Base-by-base conservation (phyloP, 1,140 invertebrate genomes). In the Goniozus legneri region DNA sequence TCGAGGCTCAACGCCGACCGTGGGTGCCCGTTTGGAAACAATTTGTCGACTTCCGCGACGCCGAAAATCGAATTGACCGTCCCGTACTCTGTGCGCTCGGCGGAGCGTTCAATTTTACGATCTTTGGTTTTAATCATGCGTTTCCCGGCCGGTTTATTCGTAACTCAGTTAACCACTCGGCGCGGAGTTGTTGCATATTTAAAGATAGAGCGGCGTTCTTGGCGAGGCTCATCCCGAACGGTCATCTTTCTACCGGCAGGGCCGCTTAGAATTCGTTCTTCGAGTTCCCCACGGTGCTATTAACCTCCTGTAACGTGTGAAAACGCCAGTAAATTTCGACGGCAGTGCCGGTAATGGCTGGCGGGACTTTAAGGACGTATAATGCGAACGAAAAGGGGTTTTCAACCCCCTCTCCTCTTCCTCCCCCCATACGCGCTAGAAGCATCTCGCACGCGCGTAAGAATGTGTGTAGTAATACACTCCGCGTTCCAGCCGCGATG, bases 391-490 rank as follows among this genome's bases (percentile, higher is more conserved):
- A 27, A 27, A 27, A 49, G 36, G 52, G 24, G 10, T 27, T 49
- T 50, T 49, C 35, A 46, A 51, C 51, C 41, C 45, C 52, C 47
- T 37, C 47, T 52, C 43, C 40, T 36, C 42, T 39, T 40, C 32
- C 19, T 19, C 19, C 36, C 14, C 16, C 24, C 36, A 8, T 22
- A 33, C 7, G 7, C 32, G 32, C 3, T 33, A 33, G 32, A n/a
- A n/a, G 14, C 32, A 14, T 7, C 3, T 33, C 27, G n/a, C 27
- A 21, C 38, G 44, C 37, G 51, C 57, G 54, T 73, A 74, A 73
- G 71, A 74, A 74, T 73, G 69, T 63, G 66, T 63, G 56, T 58
- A 62, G 71, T 67, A 75, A 75, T 75, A 73, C 58, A 75, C 68
- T 72, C 61, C 35, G 48, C 52, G 52, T 44, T 47, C 40, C 49